phyloP scores from a whole-genome alignment of 53 echinoderm and acorn worm species.

The Pentamera pediparva region DNA sequence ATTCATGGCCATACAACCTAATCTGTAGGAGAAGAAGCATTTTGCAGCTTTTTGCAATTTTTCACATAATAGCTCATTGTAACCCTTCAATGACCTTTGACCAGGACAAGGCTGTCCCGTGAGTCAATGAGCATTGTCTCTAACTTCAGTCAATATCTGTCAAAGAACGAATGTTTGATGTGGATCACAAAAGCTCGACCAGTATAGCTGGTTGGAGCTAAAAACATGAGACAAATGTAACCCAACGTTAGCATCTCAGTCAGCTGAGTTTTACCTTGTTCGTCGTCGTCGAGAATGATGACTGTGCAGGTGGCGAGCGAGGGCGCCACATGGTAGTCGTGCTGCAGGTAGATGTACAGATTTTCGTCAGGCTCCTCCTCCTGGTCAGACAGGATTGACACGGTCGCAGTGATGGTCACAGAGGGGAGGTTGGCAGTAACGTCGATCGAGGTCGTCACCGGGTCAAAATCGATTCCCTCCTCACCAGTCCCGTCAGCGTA shows the following conservation, averaged over 20 bases:
- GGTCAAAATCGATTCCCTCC: conserved; percentile 1
- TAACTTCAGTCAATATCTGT: no score
- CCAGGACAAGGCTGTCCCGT: no score
- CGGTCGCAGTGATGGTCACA: neutral
- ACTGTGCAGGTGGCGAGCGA: conserved; percentile 10
- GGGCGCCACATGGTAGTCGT: neutral
- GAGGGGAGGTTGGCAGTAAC: neutral
- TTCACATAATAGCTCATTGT: no score
- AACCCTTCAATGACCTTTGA: no score
- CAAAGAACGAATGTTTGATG: no score
- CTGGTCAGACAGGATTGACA: neutral
- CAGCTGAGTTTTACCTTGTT: conserved; percentile 27
- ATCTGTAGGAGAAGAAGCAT: no score
- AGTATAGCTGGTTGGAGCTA: no score
- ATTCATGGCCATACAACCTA: no score
- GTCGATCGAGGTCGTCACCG: neutral
- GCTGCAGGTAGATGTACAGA: conserved; percentile 12
- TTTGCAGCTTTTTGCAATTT: no score
- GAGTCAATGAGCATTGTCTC: no score
- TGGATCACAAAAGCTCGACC: no score
- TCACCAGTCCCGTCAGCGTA: conserved; percentile 24
- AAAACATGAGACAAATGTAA: no score
- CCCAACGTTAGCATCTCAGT: neutral
- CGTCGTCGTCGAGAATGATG: conserved; percentile 14
- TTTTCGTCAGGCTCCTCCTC: conserved; percentile 13